Base-by-base conservation (phyloP, 64 coral and sea anemone species). In the Catalaphyllia jardinei region DNA sequence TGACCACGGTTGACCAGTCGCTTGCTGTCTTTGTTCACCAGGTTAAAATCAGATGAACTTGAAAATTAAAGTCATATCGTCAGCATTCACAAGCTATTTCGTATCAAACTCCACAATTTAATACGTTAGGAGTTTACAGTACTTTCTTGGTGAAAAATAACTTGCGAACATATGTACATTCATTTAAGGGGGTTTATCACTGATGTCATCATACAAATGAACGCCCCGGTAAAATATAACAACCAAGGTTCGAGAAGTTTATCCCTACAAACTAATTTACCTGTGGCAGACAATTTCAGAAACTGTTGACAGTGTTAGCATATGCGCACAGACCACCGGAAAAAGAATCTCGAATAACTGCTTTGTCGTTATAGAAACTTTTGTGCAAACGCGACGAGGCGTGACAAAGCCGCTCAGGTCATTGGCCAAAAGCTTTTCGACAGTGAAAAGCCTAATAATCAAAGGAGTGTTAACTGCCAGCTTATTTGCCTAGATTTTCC, bases 401-500 rank as follows among this genome's bases (percentile, higher is more conserved):
- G 30, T 69, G 81, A 71, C 81, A 63, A 50, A 85, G 49, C 81
- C 67, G 81, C 60, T 65, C 30, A 83, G 33, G 33, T 42, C 28
- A 83, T 83, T 83, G 79, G 79, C 31, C 79, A 38, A 83, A 33
- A 61, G 1, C 79, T 64, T 62, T 42, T 65, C 10, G 22, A 49
- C 81, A 46, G 2, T 51, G 74, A 77, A 77, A 77, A 77, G 74
- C 35, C 17, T 1, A 19, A 16, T 12, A 69, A 46, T 85, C 38
- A 69, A 61, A 31, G 30, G 28, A 62, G 78, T 27, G 10, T 55
- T 69, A 13, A 79, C 76, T 16, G 78, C 31, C 76, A 62, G 20
- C 14, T 51, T 38, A 85, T 85, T 85, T 85, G 63, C 81, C 30
- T 27, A 85, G 81, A 85, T 85, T 85, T 49, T 71, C 81, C 39